A percentile compares a stretch with the other conserved stretches of the same genome.
phyloP scores from a whole-genome alignment of 2,888 invertebrate species.

The Hipparchia semele region DNA sequence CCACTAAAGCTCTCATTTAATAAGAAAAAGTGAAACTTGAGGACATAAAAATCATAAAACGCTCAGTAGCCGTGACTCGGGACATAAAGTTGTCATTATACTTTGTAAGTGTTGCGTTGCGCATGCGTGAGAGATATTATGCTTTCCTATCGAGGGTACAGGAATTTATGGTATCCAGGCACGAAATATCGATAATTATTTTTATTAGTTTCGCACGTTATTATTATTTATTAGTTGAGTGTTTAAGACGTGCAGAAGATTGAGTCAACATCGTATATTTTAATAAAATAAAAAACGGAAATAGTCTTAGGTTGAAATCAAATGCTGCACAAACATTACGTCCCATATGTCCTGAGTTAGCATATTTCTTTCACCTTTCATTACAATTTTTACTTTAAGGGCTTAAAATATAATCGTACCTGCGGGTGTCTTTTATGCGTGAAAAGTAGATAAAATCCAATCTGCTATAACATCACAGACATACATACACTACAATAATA shows the following conservation, averaged over 20 bases:
- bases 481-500: neutral
- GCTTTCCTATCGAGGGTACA: constrained; percentile 16
- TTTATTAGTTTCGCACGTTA: constrained; percentile 17
- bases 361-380: too few relatives aligned
- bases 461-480: too few relatives aligned
- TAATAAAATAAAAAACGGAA: too few relatives aligned
- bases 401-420: too few relatives aligned
- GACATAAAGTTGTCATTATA: constrained; percentile 15
- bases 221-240: constrained; percentile 2
- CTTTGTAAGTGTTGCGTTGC: constrained; percentile 14
- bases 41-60: constrained; percentile 3
- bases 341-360: too few relatives aligned
- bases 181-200: constrained; percentile 4
- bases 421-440: too few relatives aligned
- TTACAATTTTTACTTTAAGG: too few relatives aligned
- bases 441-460: too few relatives aligned
- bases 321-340: too few relatives aligned
- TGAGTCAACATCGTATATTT: too few relatives aligned
- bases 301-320: too few relatives aligned
- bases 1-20: constrained; percentile 10
- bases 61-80: neutral
- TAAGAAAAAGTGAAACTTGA: constrained; percentile 9
- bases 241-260: neutral
- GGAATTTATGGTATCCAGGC: constrained; percentile 15
- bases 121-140: constrained; percentile 16